Percentiles rank a stretch among this genome's conserved stretches.
phyloP scores from a whole-genome alignment of 2,113 vertebrate species.

The Otocyon megalotis region DNA sequence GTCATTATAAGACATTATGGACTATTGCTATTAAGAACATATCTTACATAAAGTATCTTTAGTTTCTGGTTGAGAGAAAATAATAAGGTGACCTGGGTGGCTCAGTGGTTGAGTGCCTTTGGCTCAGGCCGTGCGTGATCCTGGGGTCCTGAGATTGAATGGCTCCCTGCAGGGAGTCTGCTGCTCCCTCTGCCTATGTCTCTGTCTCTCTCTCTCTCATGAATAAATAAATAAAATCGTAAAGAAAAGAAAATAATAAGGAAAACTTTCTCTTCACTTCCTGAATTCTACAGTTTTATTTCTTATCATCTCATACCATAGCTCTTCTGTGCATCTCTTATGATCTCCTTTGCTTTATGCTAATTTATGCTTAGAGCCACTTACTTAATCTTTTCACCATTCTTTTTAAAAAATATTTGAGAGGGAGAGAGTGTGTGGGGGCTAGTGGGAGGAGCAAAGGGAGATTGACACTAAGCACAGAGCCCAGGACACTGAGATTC shows the following conservation, averaged over 20 bases:
- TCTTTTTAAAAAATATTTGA: not conserved
- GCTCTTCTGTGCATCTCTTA: not conserved
- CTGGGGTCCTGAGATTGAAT: too few species aligned
- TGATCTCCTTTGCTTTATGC: constrained; percentile 30
- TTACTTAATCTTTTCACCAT: not conserved
- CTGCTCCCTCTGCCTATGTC: too few species aligned
- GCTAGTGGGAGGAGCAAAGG: not conserved
- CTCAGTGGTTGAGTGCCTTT: too few species aligned
- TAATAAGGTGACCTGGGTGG: not conserved
- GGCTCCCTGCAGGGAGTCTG: too few species aligned
- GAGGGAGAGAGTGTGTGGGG: not conserved
- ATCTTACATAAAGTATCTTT: constrained; percentile 32
- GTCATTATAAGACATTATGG: constrained; percentile 48
- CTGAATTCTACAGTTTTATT: not conserved
- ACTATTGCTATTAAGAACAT: constrained; percentile 22
- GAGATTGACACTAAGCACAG: not conserved
- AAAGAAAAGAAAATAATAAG: not conserved
- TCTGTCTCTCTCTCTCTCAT: too few species aligned
- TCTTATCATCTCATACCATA: not conserved
- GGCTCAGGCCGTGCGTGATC: too few species aligned
- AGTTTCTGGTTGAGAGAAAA: constrained; percentile 57
- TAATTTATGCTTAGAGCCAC: not conserved
- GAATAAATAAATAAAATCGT: too few species aligned
- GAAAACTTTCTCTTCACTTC: not conserved
- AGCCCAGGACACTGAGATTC: not conserved